These are phyloP conservation scores for Minunthozetes semirufus DNA, from an alignment of 2,888 invertebrate genomes.

Conservation along the genomic window DNA sequence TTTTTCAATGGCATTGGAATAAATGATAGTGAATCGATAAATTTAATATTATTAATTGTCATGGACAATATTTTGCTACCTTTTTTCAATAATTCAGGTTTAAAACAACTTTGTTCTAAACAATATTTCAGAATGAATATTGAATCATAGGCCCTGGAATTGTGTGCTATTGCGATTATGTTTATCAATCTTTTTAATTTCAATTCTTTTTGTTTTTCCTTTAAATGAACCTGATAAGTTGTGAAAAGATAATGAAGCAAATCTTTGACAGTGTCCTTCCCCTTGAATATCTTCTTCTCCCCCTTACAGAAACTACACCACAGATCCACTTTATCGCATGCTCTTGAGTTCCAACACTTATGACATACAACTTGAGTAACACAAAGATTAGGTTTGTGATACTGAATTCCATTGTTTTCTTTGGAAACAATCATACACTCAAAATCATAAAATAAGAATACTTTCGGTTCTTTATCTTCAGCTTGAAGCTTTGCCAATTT, in stretches of 20 bases:
- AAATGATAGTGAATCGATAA: constrained; percentile 34
- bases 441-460: constrained; percentile 24
- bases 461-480: not conserved
- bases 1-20: constrained; percentile 29
- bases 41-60: not conserved
- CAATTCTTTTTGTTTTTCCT: not conserved
- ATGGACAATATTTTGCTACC: constrained; percentile 35
- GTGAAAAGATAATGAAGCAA: not conserved
- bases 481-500: not conserved
- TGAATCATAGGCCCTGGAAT: constrained; percentile 34
- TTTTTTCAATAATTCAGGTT: not conserved
- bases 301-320: not conserved
- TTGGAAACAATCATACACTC: not conserved
- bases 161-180: constrained; percentile 35
- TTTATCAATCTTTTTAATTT: not conserved
- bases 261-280: not conserved
- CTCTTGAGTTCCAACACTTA: not conserved
- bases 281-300: not conserved
- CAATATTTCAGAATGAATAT: constrained; percentile 34
- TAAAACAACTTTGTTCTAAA: not conserved
- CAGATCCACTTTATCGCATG: not conserved
- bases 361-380: not conserved
- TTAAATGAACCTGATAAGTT: not conserved
- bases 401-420: not conserved
- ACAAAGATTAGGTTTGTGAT: constrained; percentile 15